Evolutionary conservation across 1,140 invertebrate species (phyloP), one percentile per base, ranked within the genome.

Genomic region (Aphelenchoides besseyi): DNA sequence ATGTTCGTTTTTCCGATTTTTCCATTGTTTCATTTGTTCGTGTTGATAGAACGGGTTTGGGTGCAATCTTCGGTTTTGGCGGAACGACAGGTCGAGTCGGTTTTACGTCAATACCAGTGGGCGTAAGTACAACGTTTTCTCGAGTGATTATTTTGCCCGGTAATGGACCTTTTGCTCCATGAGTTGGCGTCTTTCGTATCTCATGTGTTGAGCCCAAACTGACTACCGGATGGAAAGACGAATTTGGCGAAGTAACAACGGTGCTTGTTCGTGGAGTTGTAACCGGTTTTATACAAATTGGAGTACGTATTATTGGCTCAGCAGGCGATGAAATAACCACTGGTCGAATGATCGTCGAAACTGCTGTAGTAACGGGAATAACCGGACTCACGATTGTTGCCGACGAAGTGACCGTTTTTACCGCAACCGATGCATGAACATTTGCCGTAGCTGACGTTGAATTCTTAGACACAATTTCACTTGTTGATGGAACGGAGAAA

Each of bases 31-130:
- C 53, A 28, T 16, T 32, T 18, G 23, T 2, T n/a, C n/a, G n/a
- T 18, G 9, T 1, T 8, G 5, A 8, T 16, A 66, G 33, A 16
- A 72, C 35, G 68, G 69, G 68, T 5, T 71, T 69, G 1, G 26
- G 68, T 18, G 3, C 18, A 16, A 3, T n/a, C 36, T 76, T 79
- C 16, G 75, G 75, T 35, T 77, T 77, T 54, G 75, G 75, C 16
- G 78, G 78, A 29, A 76, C 74, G 28, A 30, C 52, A 1, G 74
- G 74, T 32, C 71, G 76, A 36, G 37, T 57, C 3, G 28, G 54
- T 30, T 75, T 78, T n/a, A 66, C 64, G 63, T 32, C 53, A 2
- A 76, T 79, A 8, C 18, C 64, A 8, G 63, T 30, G 23, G 35
- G 48, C 1, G 63, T 77, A 18, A 72, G 54, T 0, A 79, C n/a